A percentile compares a stretch with the other conserved stretches of the same genome.
Conservation (phyloP, 2,797 vertebrate genomes). For the Melanotaenia maccullochi region DNA sequence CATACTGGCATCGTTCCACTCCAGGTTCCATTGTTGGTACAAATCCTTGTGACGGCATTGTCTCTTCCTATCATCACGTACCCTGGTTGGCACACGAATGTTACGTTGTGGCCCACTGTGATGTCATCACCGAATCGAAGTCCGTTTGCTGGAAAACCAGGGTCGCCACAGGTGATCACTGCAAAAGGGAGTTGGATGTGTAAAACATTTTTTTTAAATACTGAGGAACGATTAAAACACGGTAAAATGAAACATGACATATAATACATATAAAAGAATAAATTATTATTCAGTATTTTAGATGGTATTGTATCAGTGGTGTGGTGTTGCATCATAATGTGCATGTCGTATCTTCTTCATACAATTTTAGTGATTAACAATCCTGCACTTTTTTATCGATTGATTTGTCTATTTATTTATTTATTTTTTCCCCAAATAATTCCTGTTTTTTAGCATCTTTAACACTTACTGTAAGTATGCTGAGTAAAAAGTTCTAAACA, state of each 20-base stretch:
- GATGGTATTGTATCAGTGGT: not conserved
- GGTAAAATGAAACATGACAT: not conserved
- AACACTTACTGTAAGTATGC: not conserved
- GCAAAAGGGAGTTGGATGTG: slow-evolving; percentile 28
- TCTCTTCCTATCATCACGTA: slow-evolving; percentile 87
- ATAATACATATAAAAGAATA: not conserved
- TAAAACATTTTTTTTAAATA: not conserved
- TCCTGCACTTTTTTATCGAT: not conserved
- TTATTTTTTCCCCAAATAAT: not conserved
- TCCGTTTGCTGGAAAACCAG: slow-evolving; percentile 91
- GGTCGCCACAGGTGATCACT: slow-evolving; percentile 97
- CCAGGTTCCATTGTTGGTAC: slow-evolving; percentile 94
- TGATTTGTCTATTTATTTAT: not conserved
- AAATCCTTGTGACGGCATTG: slow-evolving; percentile 82
- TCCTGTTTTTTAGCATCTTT: not conserved
- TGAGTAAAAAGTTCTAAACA: not conserved
- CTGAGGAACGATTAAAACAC: not conserved
- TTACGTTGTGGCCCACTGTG: slow-evolving; percentile 92
- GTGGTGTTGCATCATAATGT: not conserved
- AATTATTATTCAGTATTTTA: not conserved
- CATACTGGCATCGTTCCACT: slow-evolving; percentile 89
- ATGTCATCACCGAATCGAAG: slow-evolving; percentile 91
- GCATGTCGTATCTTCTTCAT: not conserved
- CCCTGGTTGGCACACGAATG: slow-evolving; percentile 92
- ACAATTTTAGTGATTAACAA: not conserved